Conservation (phyloP, 2,888 invertebrate species). For the Drosophila borborema region DNA sequence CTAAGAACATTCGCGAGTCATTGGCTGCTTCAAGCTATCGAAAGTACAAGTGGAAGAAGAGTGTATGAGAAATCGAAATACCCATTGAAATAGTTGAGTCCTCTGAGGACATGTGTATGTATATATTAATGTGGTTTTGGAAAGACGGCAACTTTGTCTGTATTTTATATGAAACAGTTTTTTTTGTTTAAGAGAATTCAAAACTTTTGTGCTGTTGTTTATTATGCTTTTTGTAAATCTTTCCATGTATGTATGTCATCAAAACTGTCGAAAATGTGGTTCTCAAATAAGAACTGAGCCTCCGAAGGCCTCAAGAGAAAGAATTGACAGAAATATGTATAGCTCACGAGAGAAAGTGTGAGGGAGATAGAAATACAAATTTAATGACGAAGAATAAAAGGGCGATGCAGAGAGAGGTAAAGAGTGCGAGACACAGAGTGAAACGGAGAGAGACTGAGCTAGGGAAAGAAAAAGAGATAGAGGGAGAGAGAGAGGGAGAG, state of each 20-base stretch:
- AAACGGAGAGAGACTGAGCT: not conserved
- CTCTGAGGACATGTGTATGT: not conserved
- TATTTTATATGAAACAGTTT: too few relatives aligned
- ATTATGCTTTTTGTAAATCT: not conserved
- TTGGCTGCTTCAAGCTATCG: conserved; percentile 23
- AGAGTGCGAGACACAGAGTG: not conserved
- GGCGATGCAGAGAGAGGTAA: not conserved
- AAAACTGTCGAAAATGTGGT: not conserved
- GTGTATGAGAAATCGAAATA: not conserved
- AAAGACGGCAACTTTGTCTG: not conserved
- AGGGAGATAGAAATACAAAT: not conserved
- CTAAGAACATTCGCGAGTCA: conserved; percentile 35
- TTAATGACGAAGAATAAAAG: not conserved
- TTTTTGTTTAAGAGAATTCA: not conserved
- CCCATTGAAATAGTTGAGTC: not conserved
- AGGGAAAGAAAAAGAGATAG: not conserved
- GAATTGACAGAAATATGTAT: not conserved
- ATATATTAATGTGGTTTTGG: not conserved
- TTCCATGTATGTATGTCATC: not conserved
- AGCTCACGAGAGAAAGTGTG: not conserved
- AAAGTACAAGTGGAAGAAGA: not conserved
- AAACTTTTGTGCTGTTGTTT: not conserved
- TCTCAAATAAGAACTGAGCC: not conserved
- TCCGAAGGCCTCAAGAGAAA: not conserved
- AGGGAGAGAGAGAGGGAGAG: not conserved